Evolutionary conservation across 2,888 invertebrate species (phyloP).

Genomic region (Rugalucina vietnamica): DNA sequence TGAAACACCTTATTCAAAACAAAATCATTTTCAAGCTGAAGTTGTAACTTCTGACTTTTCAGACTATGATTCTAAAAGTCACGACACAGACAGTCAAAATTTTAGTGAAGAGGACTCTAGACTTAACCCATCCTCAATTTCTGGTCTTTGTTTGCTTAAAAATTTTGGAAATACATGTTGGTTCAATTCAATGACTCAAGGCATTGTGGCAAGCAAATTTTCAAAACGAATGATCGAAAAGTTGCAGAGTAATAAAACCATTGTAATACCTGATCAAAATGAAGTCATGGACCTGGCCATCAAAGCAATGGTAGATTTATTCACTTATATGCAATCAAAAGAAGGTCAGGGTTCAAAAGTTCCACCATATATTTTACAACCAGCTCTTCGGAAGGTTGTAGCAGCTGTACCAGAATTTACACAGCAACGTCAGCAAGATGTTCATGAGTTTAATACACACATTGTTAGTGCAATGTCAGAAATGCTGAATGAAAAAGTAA

Average conservation of each 20-base stretch:
- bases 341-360: background rate
- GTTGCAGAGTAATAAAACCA: too few relatives aligned
- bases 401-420: constrained; percentile 11
- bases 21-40: too few relatives aligned
- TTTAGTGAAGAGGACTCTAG: too few relatives aligned
- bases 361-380: background rate
- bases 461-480: background rate
- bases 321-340: background rate
- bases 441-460: background rate
- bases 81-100: too few relatives aligned
- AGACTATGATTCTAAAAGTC: too few relatives aligned
- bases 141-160: background rate
- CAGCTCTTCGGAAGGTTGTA: background rate
- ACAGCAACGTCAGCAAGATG: background rate
- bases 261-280: too few relatives aligned
- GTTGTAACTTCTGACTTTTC: too few relatives aligned
- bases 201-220: too few relatives aligned
- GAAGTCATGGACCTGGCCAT: constrained; percentile 14
- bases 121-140: too few relatives aligned
- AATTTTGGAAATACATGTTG: constrained; percentile 16
- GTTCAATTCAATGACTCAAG: constrained; percentile 7
- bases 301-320: background rate
- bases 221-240: too few relatives aligned
- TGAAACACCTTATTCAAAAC: too few relatives aligned
- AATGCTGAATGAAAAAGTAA: background rate